Percentiles rank a stretch among this genome's conserved stretches.
phyloP scores from a whole-genome alignment of 2,113 vertebrate species.

The Atrichornis clamosus region DNA sequence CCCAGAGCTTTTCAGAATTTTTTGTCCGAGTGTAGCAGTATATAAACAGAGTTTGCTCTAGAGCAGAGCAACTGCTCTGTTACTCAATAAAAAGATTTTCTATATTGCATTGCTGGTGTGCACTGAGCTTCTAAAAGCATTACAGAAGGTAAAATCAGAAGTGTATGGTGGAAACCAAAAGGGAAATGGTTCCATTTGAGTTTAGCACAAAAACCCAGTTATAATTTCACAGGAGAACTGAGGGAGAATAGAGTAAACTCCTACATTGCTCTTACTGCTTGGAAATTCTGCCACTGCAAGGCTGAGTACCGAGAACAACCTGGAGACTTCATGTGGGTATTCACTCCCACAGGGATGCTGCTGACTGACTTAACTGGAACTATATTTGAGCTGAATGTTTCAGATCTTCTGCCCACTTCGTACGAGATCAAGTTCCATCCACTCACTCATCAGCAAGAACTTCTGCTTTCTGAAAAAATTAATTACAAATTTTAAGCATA shows the following conservation, averaged over 20 bases:
- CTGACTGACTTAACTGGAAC: conserved; percentile 30
- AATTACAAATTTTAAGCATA: neutral
- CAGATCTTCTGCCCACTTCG: conserved; percentile 3
- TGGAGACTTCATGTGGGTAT: neutral
- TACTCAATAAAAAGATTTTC: neutral
- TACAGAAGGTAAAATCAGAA: neutral
- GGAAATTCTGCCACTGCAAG: neutral
- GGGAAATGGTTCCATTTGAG: neutral
- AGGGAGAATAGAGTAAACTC: conserved; percentile 23
- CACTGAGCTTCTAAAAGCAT: neutral
- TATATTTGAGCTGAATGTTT: neutral
- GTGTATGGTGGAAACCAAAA: neutral
- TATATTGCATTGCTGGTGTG: neutral
- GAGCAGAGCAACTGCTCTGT: neutral
- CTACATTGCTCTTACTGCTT: neutral
- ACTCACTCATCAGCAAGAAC: neutral
- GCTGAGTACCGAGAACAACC: neutral
- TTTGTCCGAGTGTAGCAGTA: neutral
- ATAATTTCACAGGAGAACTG: neutral
- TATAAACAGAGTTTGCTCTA: neutral
- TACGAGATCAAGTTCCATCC: neutral
- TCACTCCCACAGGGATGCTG: conserved; percentile 33
- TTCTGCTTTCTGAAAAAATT: neutral
- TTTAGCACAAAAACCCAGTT: conserved; percentile 3
- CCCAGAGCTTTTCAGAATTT: neutral